Base-by-base conservation (phyloP, 1,140 invertebrate species). In the Cydia splendana region DNA sequence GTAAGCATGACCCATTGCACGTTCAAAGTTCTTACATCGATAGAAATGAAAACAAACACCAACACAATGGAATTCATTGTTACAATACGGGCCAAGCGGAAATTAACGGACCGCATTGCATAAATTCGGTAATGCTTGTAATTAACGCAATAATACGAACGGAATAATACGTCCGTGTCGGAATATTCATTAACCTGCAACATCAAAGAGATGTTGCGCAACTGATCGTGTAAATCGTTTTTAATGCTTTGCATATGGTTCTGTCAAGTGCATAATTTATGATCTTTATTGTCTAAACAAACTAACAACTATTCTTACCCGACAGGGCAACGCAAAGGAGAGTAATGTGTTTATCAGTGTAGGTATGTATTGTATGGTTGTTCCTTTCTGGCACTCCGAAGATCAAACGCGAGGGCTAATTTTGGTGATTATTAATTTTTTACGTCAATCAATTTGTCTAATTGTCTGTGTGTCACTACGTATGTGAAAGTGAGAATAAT, bases 121-220 rank as follows among this genome's bases (percentile, higher is more conserved):
- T 71, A 71, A 71, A 71, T 82, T 83, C 81, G 80, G 79, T 83
- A 85, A 83, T 83, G 81, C 78, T 81, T 83, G 84, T 85, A 88
- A 87, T 88, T 88, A 88, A 85, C 81, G 82, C 86, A 87, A 86
- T 87, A 88, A 84, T 85, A 82, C 78, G 85, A 67, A 78, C 75
- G 57, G 57, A 24, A 62, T 62, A 62, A 62, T 62, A 24, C 57
- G 57, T 62, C 12, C 77, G 75, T 76, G 82, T 80, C 76, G 78
- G 81, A 80, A 84, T 84, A 87, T 87, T 84, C 83, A 82, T 81
- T 80, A 82, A 82, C 81, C 80, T 78, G 82, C 76, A 81, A 82
- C 84, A 87, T 87, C 85, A 85, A 87, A 86, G 83, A 82, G 85
- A 87, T 87, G 87, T 85, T 84, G 83, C 81, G 81, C 83, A 87